Evolutionary conservation across 1,140 invertebrate species (phyloP), one percentile per base, ranked within the genome.

Genomic region (Achroia grisella): DNA sequence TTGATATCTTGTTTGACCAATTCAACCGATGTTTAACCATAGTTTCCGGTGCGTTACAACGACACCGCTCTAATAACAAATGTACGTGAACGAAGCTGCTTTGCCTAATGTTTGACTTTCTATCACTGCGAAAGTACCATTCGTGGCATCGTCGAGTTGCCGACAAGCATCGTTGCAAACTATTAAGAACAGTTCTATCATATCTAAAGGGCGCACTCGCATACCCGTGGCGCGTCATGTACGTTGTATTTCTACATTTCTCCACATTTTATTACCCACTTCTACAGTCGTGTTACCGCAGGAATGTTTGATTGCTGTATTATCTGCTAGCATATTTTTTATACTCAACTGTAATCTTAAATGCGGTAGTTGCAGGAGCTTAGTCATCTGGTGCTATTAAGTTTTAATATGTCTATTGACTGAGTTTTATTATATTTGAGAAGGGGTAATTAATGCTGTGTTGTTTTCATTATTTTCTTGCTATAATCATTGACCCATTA

Each of bases 121-220:
- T 75, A 75, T 58, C 48, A 48, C 48, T 66, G 64, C 55, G 73
- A 72, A 78, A 75, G 71, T 78, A 66, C 69, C 69, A 60, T 70
- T 66, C 67, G 66, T 60, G 48, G 45, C 45, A 43, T 45, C 37
- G 49, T 44, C 41, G 23, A 52, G 49, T 44, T 48, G 57, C 57
- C 42, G 55, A 53, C 61, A 66, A 60, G 56, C 65, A 50, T 55
- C 50, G 56, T 66, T 60, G 62, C 60, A 52, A 61, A 48, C 52
- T 59, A 62, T 65, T 69, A 58, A 59, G 56, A 48, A 49, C 56
- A 66, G 62, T 63, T 62, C 54, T 64, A 50, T 29, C 41, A 51
- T 54, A 45, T 48, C 52, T 41, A 23, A 34, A 48, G 51, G 56
- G 42, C 47, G 40, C 42, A 50, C 45, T 43, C 36, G 33, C 15